Percentiles rank a stretch among this genome's conserved stretches.
These are phyloP conservation scores for Andricus grossulariae DNA, from an alignment of 1,140 invertebrate species.

Conservation along the genomic window DNA sequence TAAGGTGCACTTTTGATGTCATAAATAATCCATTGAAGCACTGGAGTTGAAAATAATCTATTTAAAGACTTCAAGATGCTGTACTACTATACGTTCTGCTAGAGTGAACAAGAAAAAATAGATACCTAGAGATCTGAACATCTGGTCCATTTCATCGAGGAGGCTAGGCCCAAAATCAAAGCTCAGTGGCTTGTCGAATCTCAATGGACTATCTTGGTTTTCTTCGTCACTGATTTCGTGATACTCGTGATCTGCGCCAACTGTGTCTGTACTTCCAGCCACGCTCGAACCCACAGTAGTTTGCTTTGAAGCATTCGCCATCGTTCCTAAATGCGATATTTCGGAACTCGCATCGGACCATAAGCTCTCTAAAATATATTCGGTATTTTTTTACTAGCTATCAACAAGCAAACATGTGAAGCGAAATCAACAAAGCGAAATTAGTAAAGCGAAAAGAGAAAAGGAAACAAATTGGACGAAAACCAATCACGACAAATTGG, in stretches of 20 bases:
- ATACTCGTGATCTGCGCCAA: conserved; percentile 85
- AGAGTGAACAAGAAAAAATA: conserved; percentile 22
- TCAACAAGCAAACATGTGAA: no score
- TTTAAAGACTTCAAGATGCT: no score
- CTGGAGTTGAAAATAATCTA: no score
- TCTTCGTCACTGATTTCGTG: conserved; percentile 95
- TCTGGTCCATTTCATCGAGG: conserved; percentile 96
- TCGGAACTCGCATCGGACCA: conserved; percentile 71
- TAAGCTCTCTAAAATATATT: conserved; percentile 60
- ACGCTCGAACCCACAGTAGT: conserved; percentile 55
- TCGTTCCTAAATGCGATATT: conserved; percentile 60
- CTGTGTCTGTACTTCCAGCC: conserved; percentile 59
- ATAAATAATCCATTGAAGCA: not conserved
- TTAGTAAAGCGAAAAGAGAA: no score
- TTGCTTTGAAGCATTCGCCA: conserved; percentile 59
- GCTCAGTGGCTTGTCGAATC: conserved; percentile 75
- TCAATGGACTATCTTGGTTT: conserved; percentile 74
- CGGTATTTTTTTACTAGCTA: no score
- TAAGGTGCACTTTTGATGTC: not conserved
- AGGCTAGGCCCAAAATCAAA: conserved; percentile 95
- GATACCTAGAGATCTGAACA: conserved; percentile 86
- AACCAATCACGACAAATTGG: no score
- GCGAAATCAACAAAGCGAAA: no score
- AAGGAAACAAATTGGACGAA: no score
- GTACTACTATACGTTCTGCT: no score